Evolutionary conservation across 2,113 vertebrate genomes (phyloP).

Genomic region (Elephas maximus): DNA sequence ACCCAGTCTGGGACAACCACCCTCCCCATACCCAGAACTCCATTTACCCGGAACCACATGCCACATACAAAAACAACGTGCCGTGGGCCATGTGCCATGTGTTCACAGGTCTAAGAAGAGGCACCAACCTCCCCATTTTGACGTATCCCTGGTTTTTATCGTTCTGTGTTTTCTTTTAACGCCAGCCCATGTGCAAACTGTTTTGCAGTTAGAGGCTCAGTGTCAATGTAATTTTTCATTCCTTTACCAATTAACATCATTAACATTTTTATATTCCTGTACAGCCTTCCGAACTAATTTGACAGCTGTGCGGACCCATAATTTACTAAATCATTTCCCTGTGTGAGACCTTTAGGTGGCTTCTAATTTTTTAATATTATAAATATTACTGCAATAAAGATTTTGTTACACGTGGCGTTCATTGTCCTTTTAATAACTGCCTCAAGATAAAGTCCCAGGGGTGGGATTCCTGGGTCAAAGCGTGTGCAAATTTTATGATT

Average conservation of each 20-base stretch:
- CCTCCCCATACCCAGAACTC: neutral
- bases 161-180: neutral
- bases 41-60: accelerated
- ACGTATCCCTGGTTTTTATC: neutral
- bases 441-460: constrained; percentile 62
- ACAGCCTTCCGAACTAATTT: neutral
- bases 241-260: neutral
- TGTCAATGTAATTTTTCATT: neutral
- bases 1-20: neutral
- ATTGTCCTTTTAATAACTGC: constrained; percentile 66
- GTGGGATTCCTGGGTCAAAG: constrained; percentile 47
- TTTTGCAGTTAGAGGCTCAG: neutral
- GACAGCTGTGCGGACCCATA: neutral
- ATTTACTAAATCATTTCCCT: constrained; percentile 27
- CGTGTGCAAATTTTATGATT: constrained; percentile 69
- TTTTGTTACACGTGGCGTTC: constrained; percentile 58
- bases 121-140: neutral
- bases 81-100: neutral
- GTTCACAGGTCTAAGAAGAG: neutral
- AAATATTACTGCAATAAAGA: neutral
- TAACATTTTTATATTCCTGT: neutral
- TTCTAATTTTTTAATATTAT: constrained; percentile 28
- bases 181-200: neutral
- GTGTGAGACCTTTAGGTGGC: neutral
- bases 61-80: no score